Conservation (phyloP, 2,888 invertebrate genomes). For the Amphipyra tragopoginis region DNA sequence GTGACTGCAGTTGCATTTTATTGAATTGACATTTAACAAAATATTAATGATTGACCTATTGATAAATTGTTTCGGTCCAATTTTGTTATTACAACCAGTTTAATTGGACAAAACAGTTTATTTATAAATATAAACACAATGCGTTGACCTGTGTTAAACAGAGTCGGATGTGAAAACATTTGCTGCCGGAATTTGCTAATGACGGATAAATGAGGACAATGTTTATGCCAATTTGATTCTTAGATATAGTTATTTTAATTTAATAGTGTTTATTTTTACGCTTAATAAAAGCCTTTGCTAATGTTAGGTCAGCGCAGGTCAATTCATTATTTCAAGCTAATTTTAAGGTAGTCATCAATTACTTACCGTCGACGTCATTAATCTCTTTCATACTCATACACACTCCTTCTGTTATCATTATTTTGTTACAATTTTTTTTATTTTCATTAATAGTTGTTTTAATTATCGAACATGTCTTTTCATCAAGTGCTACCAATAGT, state of each 20-base stretch:
- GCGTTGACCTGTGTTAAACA: slow-evolving; percentile 76
- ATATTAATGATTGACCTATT: slow-evolving; percentile 41
- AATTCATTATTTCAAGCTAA: neutral
- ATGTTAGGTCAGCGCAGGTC: neutral
- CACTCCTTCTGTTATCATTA: too few species aligned
- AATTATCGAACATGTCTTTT: too few species aligned
- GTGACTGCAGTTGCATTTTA: slow-evolving; percentile 49
- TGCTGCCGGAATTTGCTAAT: slow-evolving; percentile 77
- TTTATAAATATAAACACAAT: slow-evolving; percentile 74
- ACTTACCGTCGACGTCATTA: neutral
- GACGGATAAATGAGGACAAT: slow-evolving; percentile 67
- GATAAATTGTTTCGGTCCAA: slow-evolving; percentile 37
- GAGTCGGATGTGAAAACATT: slow-evolving; percentile 73
- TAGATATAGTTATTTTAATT: slow-evolving; percentile 31
- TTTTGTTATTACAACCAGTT: slow-evolving; percentile 23
- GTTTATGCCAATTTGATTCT: slow-evolving; percentile 57
- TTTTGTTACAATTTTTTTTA: too few species aligned
- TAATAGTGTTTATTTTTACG: slow-evolving; percentile 12
- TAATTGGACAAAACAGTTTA: slow-evolving; percentile 59
- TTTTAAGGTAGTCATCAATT: neutral
- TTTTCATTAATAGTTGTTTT: too few species aligned
- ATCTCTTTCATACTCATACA: neutral
- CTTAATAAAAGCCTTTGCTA: neutral
- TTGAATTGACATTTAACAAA: slow-evolving; percentile 41
- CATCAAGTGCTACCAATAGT: too few species aligned